Evolutionary conservation across 2,888 invertebrate genomes (phyloP), one percentile per base, ranked within the genome.

Genomic region (Iselma pallidipennis): DNA sequence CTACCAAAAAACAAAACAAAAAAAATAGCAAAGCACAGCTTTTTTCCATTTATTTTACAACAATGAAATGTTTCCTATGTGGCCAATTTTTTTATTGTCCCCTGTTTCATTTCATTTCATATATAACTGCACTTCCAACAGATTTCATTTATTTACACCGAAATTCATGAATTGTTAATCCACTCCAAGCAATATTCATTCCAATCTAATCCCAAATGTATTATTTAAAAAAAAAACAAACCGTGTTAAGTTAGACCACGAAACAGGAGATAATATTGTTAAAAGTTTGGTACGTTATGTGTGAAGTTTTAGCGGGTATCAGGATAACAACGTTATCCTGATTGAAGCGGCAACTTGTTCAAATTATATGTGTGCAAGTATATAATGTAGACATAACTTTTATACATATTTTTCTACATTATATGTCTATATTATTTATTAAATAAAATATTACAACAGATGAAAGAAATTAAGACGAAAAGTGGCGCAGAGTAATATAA

Each of bases 201-300:
- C 55, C 60, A 51, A 33, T 49, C 54, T 52, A 55, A 55, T 63
- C 58, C 62, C 62, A 48, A 37, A 63, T 59, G 59, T 52, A 63
- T 63, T 63, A 63, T 63, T 59, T 55, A 59, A 59, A 58, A 63
- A 58, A 28, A 28, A 28, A 29, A n/a, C n/a, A 29, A 12, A 29
- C 2, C 58, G 62, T 59, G 59, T 63, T 63, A 59, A 63, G 59
- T 59, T 55, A 63, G 59, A 59, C 62, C 59, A 63, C 29, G 29
- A 56, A 63, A 58, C 62, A 63, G 28, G 62, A 55, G 62, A 63
- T 63, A 63, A 63, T 59, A 63, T 63, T 63, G 58, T 63, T 59
- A 63, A 63, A 63, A 63, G 62, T n/a, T 63, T 63, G 62, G 58
- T 63, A 55, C 58, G 62, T 63, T 63, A 63, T 63, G 62, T 63